Evolutionary conservation across 2,797 vertebrate species (phyloP).

Genomic region (Orientallactaga sibirica): DNA sequence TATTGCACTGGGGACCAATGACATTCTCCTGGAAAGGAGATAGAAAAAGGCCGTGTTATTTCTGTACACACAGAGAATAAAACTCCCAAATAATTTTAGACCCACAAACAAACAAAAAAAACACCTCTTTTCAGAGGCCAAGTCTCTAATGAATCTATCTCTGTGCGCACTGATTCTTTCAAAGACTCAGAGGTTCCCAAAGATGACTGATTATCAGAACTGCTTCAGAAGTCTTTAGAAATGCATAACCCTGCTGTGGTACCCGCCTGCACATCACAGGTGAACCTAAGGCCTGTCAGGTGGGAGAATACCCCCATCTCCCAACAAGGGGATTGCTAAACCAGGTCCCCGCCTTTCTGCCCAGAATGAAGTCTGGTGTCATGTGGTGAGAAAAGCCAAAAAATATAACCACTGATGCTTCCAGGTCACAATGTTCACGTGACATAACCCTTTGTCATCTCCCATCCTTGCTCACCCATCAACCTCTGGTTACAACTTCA

Average conservation of each 20-base stretch:
- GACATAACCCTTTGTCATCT: neutral
- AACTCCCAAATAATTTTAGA: neutral
- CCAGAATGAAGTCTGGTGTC: neutral
- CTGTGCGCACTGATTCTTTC: neutral
- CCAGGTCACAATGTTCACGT: accelerated
- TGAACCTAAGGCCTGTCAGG: neutral
- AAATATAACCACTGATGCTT: accelerated
- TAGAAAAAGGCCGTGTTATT: accelerated
- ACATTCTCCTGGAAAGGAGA: slow-evolving; percentile 90
- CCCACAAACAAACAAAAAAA: neutral
- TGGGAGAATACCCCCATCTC: accelerated
- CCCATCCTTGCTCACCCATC: neutral
- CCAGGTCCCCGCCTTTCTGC: neutral
- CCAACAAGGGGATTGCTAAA: neutral
- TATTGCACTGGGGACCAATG: slow-evolving; percentile 91
- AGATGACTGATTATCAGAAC: neutral
- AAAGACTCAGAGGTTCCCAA: neutral
- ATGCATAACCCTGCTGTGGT: neutral
- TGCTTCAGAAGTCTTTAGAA: accelerated
- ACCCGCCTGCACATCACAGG: neutral
- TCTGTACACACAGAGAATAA: neutral
- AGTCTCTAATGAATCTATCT: neutral
- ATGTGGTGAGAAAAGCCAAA: neutral
- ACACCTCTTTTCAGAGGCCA: neutral
- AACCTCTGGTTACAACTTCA: neutral